Evolutionary conservation across 2,797 vertebrate species (phyloP), one percentile per base, ranked within the genome.

Genomic region (Anas flavirostris): DNA sequence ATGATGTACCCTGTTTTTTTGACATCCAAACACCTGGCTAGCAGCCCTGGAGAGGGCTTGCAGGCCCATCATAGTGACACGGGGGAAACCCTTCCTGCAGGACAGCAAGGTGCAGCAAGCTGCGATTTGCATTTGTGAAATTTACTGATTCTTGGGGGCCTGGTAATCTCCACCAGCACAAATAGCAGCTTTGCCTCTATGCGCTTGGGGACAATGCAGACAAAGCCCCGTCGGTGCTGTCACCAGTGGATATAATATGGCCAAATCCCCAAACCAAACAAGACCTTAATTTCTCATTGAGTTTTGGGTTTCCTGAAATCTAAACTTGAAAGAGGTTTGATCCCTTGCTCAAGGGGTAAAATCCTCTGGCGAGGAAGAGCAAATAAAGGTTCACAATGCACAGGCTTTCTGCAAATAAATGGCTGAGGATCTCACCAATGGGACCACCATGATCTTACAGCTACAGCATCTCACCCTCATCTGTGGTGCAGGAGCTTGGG

Each of bases 231-330:
- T 37, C 83, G 52, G 58, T 2, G 56, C 93, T 91, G 93, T 85
- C 94, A 90, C 91, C 83, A 52, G 31, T 90, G 91, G 53, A 33
- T 56, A 75, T 91, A 90, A 97, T 91, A 91, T 70, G 58, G 62
- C 58, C 78, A 96, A 96, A 97, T 96, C 94, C 90, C 81, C 68
- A 93, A 88, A 94, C 41, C 90, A 96, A 96, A 96, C 91, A 95
- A 84, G 83, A 88, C 82, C 43, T 96, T 93, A 88, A 94, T 96
- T 94, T 95, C 86, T 94, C 88, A 82, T 78, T 85, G 90, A 82
- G 53, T 64, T 91, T 92, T 76, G 68, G 66, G 68, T 82, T 95
- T 91, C 86, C 66, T 69, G 64, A 91, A 90, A 89, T 62, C 72
- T 85, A 16, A 68, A 58, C 78, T 90, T 94, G 83, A 94, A 91